phyloP scores from a whole-genome alignment of 2,113 vertebrate genomes.

The Nesogale talazaci region DNA sequence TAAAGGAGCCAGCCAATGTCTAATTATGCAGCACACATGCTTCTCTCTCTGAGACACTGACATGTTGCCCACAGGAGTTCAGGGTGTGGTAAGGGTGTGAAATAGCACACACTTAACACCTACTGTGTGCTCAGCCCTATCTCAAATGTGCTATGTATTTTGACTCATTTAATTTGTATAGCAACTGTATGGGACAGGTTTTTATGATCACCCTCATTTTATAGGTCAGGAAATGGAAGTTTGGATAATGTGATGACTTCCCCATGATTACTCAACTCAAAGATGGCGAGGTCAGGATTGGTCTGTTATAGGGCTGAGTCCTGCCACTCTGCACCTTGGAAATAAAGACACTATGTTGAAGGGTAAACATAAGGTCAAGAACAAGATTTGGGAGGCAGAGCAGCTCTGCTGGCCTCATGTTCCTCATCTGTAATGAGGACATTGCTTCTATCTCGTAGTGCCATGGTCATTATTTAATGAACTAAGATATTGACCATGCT shows the following conservation, averaged over 20 bases:
- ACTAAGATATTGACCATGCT: neutral
- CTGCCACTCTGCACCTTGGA: accelerated
- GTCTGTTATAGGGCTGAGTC: neutral
- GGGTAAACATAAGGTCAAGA: neutral
- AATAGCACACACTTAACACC: neutral
- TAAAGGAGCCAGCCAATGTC: neutral
- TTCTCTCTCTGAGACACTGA: slow-evolving; percentile 12
- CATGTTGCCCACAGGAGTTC: neutral
- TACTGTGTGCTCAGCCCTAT: no score
- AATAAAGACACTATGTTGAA: neutral
- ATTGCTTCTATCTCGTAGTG: neutral
- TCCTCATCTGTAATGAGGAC: neutral
- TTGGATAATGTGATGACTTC: neutral
- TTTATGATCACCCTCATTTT: neutral
- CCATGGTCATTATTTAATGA: slow-evolving; percentile 21
- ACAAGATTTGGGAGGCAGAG: neutral
- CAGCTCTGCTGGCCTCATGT: neutral
- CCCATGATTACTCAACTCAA: neutral
- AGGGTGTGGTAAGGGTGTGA: neutral
- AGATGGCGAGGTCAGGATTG: neutral
- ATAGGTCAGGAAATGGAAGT: neutral
- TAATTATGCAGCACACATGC: neutral
- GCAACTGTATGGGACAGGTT: neutral
- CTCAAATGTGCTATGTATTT: neutral
- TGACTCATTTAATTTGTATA: neutral